Percentiles rank a stretch among this genome's conserved stretches.
phyloP scores from a whole-genome alignment of 2,113 vertebrate genomes.

The Salvelinus sp. region DNA sequence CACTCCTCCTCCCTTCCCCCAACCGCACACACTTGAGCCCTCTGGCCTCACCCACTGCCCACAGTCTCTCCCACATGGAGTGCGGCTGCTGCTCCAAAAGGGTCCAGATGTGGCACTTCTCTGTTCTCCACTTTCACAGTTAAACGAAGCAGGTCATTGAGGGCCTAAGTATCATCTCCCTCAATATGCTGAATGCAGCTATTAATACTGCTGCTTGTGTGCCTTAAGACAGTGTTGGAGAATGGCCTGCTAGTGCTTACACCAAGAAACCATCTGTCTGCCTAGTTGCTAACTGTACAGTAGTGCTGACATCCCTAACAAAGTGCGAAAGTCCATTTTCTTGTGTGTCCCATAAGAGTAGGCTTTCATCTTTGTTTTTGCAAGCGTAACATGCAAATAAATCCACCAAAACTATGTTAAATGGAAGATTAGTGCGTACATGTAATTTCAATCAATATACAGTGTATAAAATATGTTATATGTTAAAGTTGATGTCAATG shows the following conservation, averaged over 20 bases:
- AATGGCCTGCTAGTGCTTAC: background rate
- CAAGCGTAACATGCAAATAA: too few species aligned
- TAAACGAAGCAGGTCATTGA: slow-evolving; percentile 37
- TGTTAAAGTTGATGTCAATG: background rate
- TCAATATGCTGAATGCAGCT: slow-evolving; percentile 52
- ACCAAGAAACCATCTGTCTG: slow-evolving; percentile 21
- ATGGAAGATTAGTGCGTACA: too few species aligned
- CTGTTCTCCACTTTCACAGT: slow-evolving; percentile 34
- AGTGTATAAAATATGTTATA: too few species aligned
- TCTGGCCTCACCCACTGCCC: too few species aligned
- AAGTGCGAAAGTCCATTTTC: background rate
- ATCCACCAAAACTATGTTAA: too few species aligned
- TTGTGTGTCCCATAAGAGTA: too few species aligned
- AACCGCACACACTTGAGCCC: too few species aligned
- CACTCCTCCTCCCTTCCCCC: background rate
- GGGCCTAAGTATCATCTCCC: slow-evolving; percentile 14
- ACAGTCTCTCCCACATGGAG: slow-evolving; percentile 39
- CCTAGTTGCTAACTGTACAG: background rate
- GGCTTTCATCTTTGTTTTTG: too few species aligned
- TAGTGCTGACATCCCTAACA: slow-evolving; percentile 12
- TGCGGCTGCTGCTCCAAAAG: slow-evolving; percentile 2
- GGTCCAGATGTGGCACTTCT: slow-evolving; percentile 35
- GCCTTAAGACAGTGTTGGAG: slow-evolving; percentile 18
- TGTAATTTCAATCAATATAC: too few species aligned
- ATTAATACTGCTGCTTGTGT: slow-evolving; percentile 36